Base-by-base conservation (phyloP, 2,113 vertebrate species). In the Calyptomena viridis region DNA sequence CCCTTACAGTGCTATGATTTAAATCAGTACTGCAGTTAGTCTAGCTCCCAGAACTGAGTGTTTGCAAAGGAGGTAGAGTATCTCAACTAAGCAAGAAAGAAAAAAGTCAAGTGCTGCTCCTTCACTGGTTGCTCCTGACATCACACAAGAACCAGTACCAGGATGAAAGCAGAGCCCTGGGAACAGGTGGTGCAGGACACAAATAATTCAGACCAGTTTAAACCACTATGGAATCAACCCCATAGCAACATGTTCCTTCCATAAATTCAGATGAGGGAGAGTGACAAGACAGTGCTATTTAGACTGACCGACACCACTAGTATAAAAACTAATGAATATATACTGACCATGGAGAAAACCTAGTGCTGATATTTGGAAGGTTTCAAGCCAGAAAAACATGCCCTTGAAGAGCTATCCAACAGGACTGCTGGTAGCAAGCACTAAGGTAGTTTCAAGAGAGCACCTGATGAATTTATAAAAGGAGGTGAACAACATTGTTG, bases 91-190 rank as follows among this genome's bases (percentile, higher is more conserved):
- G 5, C 5, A 27, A 60, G 37, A 78, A 62, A 50, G 6, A 31
- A 84, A 84, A 60, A 47, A 67, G 24, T 42, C 25, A 47, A 63
- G 14, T 40, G 31, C 50, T 75, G 37, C 14, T 69, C 55, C 60
- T 84, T 82, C 27, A 35, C 16, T 8, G 20, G 7, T 8, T 82
- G 21, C 52, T 94, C 49, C 68, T 42, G 39, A 44, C 35, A 76
- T 63, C 35, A 55, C 20, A 66, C 39, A 63, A 85, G 46, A 53
- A 56, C 13, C 49, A 76, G 33, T 17, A 23, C 33, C 25, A 77
- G 47, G 50, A 78, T 47, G 5, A 52, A 31, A 82, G 40, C 0
- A 0, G 9, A 19, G 33, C 18, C 42, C 22, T 49, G 30, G 37
- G 35, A 63, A 40, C 18, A 6, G 14, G 24, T n/a, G 3, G 39